phyloP scores from a whole-genome alignment of 2,888 invertebrate genomes.

The Phalera bucephala region DNA sequence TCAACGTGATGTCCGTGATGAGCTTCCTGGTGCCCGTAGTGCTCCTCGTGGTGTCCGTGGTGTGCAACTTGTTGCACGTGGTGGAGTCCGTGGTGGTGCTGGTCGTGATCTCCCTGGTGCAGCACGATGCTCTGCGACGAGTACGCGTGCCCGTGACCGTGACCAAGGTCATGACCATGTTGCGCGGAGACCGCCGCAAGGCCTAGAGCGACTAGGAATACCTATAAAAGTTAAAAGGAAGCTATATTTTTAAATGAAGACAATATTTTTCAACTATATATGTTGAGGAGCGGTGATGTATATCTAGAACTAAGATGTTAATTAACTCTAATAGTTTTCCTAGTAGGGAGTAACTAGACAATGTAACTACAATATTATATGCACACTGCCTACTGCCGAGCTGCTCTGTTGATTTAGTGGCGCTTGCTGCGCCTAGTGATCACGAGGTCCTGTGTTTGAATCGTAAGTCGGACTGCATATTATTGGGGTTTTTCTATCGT shows the following conservation, averaged over 20 bases:
- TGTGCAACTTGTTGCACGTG: slow-evolving; percentile 4
- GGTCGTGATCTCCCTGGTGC: slow-evolving; percentile 35
- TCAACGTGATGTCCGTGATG: slow-evolving; percentile 13
- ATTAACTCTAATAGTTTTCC: not conserved
- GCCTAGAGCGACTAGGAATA: slow-evolving; percentile 26
- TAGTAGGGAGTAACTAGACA: too few species aligned
- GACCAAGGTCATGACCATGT: slow-evolving; percentile 30
- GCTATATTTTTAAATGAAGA: too few species aligned
- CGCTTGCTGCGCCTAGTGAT: too few species aligned
- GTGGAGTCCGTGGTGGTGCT: slow-evolving; percentile 17
- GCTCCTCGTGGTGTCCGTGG: slow-evolving; percentile 1
- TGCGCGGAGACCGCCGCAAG: not conserved
- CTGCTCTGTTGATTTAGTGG: too few species aligned
- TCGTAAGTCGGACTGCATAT: too few species aligned
- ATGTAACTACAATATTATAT: too few species aligned
- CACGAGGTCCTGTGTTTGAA: too few species aligned
- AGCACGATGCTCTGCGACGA: slow-evolving; percentile 49
- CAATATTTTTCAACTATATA: too few species aligned
- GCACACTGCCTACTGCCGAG: too few species aligned
- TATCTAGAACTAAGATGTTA: too few species aligned
- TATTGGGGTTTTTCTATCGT: too few species aligned
- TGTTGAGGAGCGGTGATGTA: too few species aligned
- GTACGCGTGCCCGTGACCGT: slow-evolving; percentile 42
- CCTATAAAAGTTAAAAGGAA: slow-evolving; percentile 17
- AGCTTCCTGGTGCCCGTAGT: slow-evolving; percentile 4